phyloP scores from a whole-genome alignment of 2,797 vertebrate species.

The Cephalopachus bancanus region DNA sequence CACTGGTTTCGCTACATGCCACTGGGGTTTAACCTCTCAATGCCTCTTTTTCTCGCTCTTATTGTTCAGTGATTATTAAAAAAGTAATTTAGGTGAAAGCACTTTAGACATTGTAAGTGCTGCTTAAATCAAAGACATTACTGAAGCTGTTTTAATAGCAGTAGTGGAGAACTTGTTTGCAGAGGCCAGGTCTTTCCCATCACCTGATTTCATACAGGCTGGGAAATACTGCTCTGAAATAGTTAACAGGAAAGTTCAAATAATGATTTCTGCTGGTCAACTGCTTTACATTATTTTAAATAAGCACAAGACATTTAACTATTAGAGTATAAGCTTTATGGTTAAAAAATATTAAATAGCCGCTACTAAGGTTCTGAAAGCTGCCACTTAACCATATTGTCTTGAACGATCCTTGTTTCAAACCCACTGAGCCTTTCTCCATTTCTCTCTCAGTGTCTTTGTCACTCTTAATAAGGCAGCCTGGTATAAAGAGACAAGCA shows the following conservation, averaged over 20 bases:
- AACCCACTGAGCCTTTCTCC: background rate
- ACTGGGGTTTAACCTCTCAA: background rate
- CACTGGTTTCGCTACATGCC: background rate
- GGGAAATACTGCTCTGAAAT: background rate
- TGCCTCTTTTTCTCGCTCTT: background rate
- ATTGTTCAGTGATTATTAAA: background rate
- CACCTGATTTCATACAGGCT: background rate
- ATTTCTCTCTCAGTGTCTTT: background rate
- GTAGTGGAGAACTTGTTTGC: background rate
- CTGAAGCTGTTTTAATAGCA: background rate
- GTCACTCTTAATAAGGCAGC: background rate
- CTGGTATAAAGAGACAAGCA: background rate
- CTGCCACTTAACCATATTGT: background rate
- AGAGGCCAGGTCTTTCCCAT: background rate
- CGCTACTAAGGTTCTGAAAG: background rate
- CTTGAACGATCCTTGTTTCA: background rate
- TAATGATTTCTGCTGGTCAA: background rate
- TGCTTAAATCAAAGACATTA: background rate
- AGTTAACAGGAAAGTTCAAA: background rate
- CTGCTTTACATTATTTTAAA: background rate
- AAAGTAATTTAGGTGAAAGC: slow-evolving; percentile 18
- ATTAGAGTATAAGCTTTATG: background rate
- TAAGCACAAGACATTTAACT: background rate
- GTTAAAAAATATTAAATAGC: background rate
- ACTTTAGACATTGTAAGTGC: background rate